These are phyloP conservation scores for Aphelocoma coerulescens DNA, from an alignment of 2,113 vertebrate genomes.

Conservation along the genomic window DNA sequence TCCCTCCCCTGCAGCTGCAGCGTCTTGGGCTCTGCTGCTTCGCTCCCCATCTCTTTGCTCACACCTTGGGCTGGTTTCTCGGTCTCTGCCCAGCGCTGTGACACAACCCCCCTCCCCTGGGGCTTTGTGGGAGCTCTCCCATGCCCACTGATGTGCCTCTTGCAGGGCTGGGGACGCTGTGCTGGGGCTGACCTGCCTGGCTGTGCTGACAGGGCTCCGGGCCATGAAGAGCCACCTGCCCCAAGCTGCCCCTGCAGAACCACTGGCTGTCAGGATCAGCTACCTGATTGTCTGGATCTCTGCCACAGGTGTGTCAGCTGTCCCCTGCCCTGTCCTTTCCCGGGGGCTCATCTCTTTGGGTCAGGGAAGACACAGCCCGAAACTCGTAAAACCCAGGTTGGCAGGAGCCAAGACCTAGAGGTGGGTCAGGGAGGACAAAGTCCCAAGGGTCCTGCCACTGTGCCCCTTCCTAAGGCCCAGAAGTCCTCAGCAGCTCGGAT, in stretches of 20 bases:
- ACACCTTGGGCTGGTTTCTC: neutral
- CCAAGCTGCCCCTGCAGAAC: neutral
- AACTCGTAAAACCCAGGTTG: neutral
- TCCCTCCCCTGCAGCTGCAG: neutral
- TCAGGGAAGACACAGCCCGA: neutral
- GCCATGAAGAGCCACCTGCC: conserved; percentile 77
- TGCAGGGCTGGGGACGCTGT: conserved; percentile 62
- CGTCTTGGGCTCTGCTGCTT: neutral
- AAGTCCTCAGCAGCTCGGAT: fast-evolving
- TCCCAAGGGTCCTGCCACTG: neutral
- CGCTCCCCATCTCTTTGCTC: fast-evolving
- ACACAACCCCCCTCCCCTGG: fast-evolving
- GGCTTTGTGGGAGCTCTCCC: neutral
- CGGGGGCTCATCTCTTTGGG: neutral
- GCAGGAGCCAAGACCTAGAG: neutral
- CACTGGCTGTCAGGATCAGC: conserved; percentile 53
- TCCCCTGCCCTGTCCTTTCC: neutral
- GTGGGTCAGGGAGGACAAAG: neutral
- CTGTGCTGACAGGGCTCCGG: conserved; percentile 71
- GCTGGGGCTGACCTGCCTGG: conserved; percentile 70
- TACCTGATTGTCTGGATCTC: conserved; percentile 76
- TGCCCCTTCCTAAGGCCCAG: neutral
- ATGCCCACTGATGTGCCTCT: neutral
- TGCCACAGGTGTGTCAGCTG: conserved; percentile 76
- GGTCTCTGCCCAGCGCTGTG: fast-evolving